Evolutionary conservation across 2,113 vertebrate species (phyloP).

Genomic region (Ammospiza nelsoni): DNA sequence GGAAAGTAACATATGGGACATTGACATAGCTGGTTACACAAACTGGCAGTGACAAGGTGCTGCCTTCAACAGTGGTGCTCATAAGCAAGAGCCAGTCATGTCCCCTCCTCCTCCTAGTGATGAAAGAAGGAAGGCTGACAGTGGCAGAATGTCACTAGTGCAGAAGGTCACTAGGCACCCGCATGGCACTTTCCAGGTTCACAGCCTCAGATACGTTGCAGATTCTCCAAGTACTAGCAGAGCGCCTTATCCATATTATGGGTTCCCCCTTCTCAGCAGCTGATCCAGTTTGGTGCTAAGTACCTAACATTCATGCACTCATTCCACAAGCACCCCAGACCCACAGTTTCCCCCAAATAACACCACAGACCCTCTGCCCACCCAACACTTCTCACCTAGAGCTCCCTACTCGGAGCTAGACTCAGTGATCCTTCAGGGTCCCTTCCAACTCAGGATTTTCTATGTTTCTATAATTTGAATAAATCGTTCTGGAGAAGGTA

Average conservation of each 20-base stretch:
- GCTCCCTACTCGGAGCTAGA: not conserved
- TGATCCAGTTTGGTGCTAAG: not conserved
- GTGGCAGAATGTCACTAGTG: not conserved
- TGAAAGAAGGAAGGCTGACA: not conserved
- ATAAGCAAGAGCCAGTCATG: accelerated
- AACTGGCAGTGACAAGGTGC: not conserved
- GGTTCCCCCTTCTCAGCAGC: not conserved
- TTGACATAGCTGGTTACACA: accelerated
- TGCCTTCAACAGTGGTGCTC: not conserved
- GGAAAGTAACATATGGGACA: not conserved
- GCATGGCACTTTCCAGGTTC: accelerated
- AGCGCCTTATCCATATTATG: too few species aligned
- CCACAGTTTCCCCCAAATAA: not conserved
- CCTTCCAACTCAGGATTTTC: not conserved
- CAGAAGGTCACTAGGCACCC: not conserved
- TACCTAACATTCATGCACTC: accelerated
- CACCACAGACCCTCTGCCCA: not conserved
- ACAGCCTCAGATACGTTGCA: accelerated
- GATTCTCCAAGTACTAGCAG: not conserved
- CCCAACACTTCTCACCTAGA: not conserved
- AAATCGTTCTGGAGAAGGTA: not conserved
- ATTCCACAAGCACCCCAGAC: not conserved
- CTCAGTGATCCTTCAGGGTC: not conserved
- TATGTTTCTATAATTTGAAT: not conserved
- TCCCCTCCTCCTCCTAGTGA: not conserved